A percentile compares a stretch with the other conserved stretches of the same genome.
phyloP scores from a whole-genome alignment of 2,797 vertebrate species.

The Smutsia gigantea region DNA sequence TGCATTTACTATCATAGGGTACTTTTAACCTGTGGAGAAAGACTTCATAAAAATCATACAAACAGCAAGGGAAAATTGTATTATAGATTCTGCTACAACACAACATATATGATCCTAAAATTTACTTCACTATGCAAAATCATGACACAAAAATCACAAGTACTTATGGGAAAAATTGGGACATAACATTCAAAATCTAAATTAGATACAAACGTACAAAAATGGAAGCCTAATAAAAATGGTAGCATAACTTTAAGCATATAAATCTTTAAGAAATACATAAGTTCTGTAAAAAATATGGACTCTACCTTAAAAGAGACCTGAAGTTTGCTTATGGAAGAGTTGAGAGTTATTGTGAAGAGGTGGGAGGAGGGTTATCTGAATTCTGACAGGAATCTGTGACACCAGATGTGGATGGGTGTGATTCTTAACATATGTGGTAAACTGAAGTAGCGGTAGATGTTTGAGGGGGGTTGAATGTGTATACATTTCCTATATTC shows the following conservation, averaged over 20 bases:
- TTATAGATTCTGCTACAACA: neutral
- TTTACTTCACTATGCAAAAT: neutral
- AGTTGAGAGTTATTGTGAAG: neutral
- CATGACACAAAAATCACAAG: neutral
- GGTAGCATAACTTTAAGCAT: neutral
- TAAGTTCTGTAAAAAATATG: neutral
- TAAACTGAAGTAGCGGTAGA: neutral
- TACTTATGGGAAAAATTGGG: neutral
- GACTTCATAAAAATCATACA: conserved; percentile 6
- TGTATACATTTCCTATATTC: neutral
- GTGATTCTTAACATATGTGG: neutral
- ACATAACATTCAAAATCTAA: neutral
- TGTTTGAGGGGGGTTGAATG: neutral
- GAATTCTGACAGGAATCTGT: neutral
- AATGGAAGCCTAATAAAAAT: neutral
- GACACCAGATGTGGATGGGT: too few species aligned
- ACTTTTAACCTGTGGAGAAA: neutral
- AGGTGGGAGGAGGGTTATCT: neutral
- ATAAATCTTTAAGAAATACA: neutral
- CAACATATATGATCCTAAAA: neutral
- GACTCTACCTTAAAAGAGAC: neutral
- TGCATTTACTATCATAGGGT: neutral
- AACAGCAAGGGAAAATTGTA: neutral
- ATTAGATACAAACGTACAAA: neutral
- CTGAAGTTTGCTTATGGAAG: neutral